Base-by-base conservation (phyloP, 2,113 vertebrate genomes). In the Anguilla rostrata region DNA sequence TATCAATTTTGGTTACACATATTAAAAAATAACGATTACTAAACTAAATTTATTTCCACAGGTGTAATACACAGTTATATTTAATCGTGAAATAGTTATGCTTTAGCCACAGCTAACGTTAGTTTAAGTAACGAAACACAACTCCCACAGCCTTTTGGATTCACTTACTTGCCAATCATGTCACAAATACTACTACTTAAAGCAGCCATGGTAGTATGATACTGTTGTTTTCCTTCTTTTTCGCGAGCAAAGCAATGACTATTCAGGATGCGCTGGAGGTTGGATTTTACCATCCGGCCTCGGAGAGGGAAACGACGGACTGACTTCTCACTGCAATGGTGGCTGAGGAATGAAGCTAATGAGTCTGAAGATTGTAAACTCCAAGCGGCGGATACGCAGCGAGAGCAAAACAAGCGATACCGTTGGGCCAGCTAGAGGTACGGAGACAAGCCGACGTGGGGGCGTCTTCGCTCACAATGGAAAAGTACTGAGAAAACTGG, bases 211-310 rank as follows among this genome's bases (percentile, higher is more conserved):
- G 87, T 92, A 84, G 57, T 90, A 78, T 87, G 75, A 86, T 87
- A 88, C 90, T 94, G 93, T 60, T 89, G 91, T 95, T 96, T 96
- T 95, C 95, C 95, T 95, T 96, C 96, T 93, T 96, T 96, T 93
- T 96, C 96, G 90, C 96, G 95, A 93, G 96, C 96, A 95, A 96
- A 96, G 93, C 96, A 96, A 94, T 96, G 96, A 96, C 96, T 96
- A 91, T 96, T 96, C 91, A 96, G 94, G 93, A 96, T 96, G 93
- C 96, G 96, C 96, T 96, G 96, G 94, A 96, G 96, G 95, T 96
- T 96, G 95, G 96, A 96, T 95, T 96, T 96, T 95, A 96, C 95
- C 96, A 96, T 96, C 96, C 96, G 96, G 96, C 94, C 96, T 94
- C 94, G 95, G 94, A 88, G 87, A 94, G 94, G 93, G 93, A 94